Conservation (phyloP, 2,113 vertebrate species). For the Chloropsis hardwickii region DNA sequence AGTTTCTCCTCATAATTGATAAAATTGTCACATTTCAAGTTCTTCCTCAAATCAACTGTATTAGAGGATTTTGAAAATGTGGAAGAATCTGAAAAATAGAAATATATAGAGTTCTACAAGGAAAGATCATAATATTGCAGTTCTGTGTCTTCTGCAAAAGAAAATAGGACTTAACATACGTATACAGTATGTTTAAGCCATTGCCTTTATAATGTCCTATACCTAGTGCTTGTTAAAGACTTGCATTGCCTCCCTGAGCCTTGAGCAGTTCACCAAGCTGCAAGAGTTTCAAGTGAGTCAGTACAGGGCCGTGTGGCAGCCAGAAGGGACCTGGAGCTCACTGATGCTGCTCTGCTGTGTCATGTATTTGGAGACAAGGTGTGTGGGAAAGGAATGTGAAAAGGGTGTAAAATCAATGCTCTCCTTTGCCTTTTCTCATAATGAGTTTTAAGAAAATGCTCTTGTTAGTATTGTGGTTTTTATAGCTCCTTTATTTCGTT, state of each 20-base stretch:
- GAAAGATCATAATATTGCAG: background rate
- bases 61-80: background rate
- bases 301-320: rapidly evolving
- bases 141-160: background rate
- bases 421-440: background rate
- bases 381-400: background rate
- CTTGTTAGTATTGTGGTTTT: background rate
- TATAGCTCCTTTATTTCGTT: background rate
- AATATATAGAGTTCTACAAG: background rate
- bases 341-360: background rate
- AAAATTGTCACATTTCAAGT: background rate
- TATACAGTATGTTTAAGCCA: background rate
- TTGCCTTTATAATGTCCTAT: background rate
- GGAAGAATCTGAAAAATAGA: background rate
- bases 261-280: background rate
- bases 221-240: background rate
- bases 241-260: background rate
- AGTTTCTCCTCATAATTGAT: background rate
- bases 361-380: background rate
- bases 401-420: background rate
- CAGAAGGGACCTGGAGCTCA: background rate
- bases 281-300: background rate
- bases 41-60: background rate
- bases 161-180: background rate
- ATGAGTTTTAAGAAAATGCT: background rate